phyloP scores from a whole-genome alignment of 2,888 invertebrate species.

The Scrobipalpa costella region DNA sequence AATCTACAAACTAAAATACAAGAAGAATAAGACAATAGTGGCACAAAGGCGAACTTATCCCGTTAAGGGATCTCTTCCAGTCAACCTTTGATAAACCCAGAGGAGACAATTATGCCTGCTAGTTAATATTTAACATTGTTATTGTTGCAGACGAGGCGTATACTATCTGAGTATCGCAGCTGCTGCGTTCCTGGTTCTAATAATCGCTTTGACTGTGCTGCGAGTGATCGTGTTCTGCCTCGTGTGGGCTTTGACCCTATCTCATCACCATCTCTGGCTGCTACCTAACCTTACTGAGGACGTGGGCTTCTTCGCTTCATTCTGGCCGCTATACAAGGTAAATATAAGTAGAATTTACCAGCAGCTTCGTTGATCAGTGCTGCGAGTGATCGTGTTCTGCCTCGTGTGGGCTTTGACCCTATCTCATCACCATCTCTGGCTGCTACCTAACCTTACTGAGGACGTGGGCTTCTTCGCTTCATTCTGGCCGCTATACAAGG shows the following conservation, averaged over 20 bases:
- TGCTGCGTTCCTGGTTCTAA: constrained; percentile 96
- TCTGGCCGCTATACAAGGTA: constrained; percentile 98
- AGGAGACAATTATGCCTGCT: no score
- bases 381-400: constrained; percentile 94
- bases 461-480: constrained; percentile 99
- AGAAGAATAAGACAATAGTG: no score
- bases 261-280: constrained; percentile 97
- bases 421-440: constrained; percentile 97
- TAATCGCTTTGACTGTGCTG: constrained; percentile 93
- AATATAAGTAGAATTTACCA: no score
- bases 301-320: constrained; percentile 99
- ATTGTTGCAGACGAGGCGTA: constrained; percentile 88
- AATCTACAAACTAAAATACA: no score
- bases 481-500: constrained; percentile 98
- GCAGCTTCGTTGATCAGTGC: no score
- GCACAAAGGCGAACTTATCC: no score
- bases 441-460: constrained; percentile 99
- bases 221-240: constrained; percentile 95
- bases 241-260: constrained; percentile 93
- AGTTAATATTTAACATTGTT: background rate
- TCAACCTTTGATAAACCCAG: no score
- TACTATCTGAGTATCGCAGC: constrained; percentile 98
- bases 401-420: constrained; percentile 93
- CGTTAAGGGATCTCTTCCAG: no score
- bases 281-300: constrained; percentile 99